These are phyloP conservation scores for Sylvilagus floridanus DNA, from an alignment of 2,797 vertebrate species.

Conservation along the genomic window DNA sequence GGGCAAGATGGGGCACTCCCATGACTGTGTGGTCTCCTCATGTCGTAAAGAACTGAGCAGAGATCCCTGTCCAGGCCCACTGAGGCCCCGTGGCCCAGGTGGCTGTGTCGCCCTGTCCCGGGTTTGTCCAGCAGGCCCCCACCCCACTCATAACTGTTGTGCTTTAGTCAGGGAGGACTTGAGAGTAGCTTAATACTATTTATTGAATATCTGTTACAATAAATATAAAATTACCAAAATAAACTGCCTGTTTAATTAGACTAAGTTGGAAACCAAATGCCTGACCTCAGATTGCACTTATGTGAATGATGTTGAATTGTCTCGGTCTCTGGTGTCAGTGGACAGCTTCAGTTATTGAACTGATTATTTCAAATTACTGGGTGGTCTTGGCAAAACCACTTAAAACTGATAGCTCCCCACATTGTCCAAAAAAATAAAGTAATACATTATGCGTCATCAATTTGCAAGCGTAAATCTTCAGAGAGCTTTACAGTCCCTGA, in stretches of 20 bases:
- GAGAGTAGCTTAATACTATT: not conserved
- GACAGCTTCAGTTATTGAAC: conserved; percentile 85
- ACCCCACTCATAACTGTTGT: not conserved
- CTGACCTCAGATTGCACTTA: conserved; percentile 75
- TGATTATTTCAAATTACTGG: conserved; percentile 88
- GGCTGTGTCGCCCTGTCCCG: not conserved
- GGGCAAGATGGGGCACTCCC: not conserved
- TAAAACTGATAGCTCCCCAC: conserved; percentile 86
- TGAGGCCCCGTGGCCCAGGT: no score
- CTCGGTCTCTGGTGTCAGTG: conserved; percentile 77
- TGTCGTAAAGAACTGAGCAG: no score
- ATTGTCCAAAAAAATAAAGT: conserved; percentile 71
- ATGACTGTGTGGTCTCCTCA: no score
- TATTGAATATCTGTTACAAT: conserved; percentile 49
- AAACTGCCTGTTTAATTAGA: conserved; percentile 70
- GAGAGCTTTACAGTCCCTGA: not conserved
- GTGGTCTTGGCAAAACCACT: conserved; percentile 87
- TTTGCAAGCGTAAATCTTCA: not conserved
- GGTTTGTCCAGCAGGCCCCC: not conserved
- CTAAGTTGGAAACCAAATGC: conserved; percentile 75
- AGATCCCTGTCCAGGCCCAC: no score
- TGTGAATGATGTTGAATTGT: conserved; percentile 77
- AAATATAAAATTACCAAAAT: conserved; percentile 59
- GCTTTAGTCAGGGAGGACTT: not conserved
- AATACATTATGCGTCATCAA: not conserved